Evolutionary conservation across 2,797 vertebrate species (phyloP).

Genomic region (Xyrichtys novacula): DNA sequence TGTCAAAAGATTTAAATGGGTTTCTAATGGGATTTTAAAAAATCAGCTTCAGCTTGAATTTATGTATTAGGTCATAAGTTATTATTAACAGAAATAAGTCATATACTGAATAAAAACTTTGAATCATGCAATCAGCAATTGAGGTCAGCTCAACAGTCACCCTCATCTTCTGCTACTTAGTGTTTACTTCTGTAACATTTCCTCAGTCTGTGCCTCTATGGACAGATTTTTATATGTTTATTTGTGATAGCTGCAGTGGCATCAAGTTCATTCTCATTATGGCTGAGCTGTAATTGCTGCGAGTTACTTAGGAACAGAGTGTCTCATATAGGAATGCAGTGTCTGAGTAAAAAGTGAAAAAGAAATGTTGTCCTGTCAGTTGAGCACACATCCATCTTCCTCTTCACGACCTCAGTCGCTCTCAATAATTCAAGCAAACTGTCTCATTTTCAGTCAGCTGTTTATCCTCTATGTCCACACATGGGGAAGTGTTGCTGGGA

Average conservation of each 20-base stretch:
- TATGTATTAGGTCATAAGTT: too few species aligned
- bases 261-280: background rate
- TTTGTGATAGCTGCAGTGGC: background rate
- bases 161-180: background rate
- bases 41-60: background rate
- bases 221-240: background rate
- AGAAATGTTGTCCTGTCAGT: background rate
- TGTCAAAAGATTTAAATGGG: too few species aligned
- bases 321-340: background rate
- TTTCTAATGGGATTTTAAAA: background rate
- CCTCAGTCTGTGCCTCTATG: background rate
- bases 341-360: background rate
- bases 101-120: too few species aligned
- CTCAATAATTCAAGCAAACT: background rate
- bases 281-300: background rate
- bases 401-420: constrained; percentile 1
- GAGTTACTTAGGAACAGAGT: background rate
- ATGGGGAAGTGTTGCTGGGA: constrained; percentile 18
- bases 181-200: background rate
- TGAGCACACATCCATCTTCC: background rate
- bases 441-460: background rate
- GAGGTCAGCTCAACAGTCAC: constrained; percentile 4
- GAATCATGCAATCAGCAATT: too few species aligned
- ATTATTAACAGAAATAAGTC: too few species aligned
- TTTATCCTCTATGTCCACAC: background rate